These are phyloP conservation scores for Tetramorium alpestre DNA, from an alignment of 1,140 invertebrate species.

Conservation along the genomic window DNA sequence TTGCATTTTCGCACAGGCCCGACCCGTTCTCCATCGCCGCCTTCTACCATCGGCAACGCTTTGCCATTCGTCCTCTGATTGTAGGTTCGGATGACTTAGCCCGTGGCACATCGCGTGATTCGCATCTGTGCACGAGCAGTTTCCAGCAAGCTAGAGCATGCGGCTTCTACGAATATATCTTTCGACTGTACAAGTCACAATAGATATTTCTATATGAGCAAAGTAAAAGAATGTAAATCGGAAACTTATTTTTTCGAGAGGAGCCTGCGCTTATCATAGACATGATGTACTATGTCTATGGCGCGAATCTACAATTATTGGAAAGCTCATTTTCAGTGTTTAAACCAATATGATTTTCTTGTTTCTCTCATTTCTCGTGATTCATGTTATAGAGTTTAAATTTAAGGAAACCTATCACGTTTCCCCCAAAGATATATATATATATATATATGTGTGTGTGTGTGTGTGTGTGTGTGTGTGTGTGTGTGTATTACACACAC, in stretches of 20 bases:
- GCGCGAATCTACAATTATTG: neutral
- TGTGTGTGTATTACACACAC: too few relatives aligned
- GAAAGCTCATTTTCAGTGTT: neutral
- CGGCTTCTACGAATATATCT: neutral
- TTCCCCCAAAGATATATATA: neutral
- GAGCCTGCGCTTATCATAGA: neutral
- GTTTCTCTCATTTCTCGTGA: neutral
- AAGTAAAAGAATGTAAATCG: neutral
- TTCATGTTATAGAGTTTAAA: neutral
- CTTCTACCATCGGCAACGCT: conserved; percentile 16
- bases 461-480: too few relatives aligned
- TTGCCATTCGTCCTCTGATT: conserved; percentile 66
- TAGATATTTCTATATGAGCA: neutral
- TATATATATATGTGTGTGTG: too few relatives aligned
- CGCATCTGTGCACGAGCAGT: neutral
- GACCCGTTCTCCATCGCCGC: conserved; percentile 56
- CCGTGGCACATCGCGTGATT: conserved; percentile 40
- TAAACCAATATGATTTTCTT: neutral
- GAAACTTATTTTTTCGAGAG: neutral
- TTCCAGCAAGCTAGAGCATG: neutral
- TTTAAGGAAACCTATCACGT: neutral
- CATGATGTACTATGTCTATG: too few relatives aligned
- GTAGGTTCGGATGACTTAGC: conserved; percentile 68
- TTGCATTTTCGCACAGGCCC: conserved; percentile 71
- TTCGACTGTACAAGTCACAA: neutral